These are phyloP conservation scores for Hoplostethus atlanticus DNA, from an alignment of 2,797 vertebrate genomes.

Conservation along the genomic window DNA sequence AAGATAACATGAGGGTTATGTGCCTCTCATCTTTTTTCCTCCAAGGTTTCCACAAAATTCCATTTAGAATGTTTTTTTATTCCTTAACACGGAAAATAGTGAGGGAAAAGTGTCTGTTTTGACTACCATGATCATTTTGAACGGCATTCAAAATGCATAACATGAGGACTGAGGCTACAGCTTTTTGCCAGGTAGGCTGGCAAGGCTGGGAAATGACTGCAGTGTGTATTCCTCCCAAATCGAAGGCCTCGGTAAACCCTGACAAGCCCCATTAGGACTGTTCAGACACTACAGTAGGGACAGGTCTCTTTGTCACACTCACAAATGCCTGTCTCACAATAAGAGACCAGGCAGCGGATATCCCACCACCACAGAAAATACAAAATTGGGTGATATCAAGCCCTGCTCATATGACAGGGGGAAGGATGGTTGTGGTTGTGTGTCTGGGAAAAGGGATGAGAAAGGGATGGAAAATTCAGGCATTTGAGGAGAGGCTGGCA, in stretches of 20 bases:
- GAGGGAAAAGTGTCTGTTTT: too few species aligned
- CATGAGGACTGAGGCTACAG: too few species aligned
- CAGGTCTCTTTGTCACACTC: slow-evolving; percentile 57
- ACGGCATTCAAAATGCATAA: neutral
- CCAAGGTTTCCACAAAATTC: too few species aligned
- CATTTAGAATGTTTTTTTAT: too few species aligned
- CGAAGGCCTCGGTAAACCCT: slow-evolving; percentile 43
- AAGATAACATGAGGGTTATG: too few species aligned
- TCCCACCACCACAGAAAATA: slow-evolving; percentile 29
- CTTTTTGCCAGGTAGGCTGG: slow-evolving; percentile 11
- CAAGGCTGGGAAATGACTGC: slow-evolving; percentile 18
- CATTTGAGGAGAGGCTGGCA: slow-evolving; percentile 15
- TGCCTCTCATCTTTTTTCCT: too few species aligned
- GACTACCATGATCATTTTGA: neutral
- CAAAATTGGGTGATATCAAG: slow-evolving; percentile 35
- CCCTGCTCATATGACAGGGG: slow-evolving; percentile 6
- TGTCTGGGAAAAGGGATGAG: neutral
- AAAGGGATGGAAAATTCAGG: neutral
- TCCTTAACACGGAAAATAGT: too few species aligned
- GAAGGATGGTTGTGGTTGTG: slow-evolving; percentile 20
- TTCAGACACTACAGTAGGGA: slow-evolving; percentile 30
- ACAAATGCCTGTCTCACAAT: slow-evolving; percentile 49
- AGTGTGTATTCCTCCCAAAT: slow-evolving; percentile 32
- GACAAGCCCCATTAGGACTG: slow-evolving; percentile 51
- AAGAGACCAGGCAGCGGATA: slow-evolving; percentile 14